These are phyloP conservation scores for Charina bottae DNA, from an alignment of 2,113 vertebrate species.

Conservation along the genomic window DNA sequence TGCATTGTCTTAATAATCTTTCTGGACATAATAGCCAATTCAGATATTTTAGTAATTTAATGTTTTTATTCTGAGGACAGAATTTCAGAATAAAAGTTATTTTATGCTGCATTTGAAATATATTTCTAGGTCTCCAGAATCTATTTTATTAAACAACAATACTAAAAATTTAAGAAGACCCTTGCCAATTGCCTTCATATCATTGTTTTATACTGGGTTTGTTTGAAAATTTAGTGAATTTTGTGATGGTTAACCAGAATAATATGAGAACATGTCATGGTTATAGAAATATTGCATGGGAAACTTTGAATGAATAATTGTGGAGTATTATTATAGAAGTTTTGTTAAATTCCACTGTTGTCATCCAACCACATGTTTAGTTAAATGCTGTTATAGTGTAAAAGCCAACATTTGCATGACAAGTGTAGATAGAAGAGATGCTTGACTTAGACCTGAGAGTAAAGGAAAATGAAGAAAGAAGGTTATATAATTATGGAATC, in stretches of 20 bases:
- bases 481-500: background rate
- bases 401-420: background rate
- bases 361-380: background rate
- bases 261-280: background rate
- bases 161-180: constrained; percentile 1
- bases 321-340: background rate
- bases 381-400: background rate
- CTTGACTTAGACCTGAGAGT: background rate
- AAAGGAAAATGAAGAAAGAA: background rate
- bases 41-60: constrained; percentile 7
- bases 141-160: background rate
- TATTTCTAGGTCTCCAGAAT: background rate
- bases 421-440: background rate
- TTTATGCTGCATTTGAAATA: background rate
- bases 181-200: background rate
- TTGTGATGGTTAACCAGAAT: background rate
- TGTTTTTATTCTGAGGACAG: background rate
- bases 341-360: background rate
- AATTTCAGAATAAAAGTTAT: background rate
- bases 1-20: background rate
- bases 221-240: background rate
- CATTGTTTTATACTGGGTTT: background rate
- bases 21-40: background rate
- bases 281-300: background rate
- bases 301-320: background rate